Base-by-base conservation (phyloP, 2,888 invertebrate genomes). In the Theodoxus fluviatilis region DNA sequence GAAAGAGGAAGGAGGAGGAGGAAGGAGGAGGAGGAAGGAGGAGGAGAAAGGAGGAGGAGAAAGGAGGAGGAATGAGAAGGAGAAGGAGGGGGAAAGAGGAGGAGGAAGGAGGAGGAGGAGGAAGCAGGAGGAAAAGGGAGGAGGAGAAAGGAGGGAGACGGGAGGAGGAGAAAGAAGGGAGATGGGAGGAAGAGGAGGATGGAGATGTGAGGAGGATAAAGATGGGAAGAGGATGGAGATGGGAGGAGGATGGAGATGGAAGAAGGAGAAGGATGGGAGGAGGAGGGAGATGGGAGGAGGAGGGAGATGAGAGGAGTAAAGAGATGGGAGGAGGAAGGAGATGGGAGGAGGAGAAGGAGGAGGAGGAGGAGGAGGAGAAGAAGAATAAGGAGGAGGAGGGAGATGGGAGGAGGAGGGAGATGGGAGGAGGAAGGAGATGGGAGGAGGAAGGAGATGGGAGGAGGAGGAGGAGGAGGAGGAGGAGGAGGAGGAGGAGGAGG, bases 401-500 rank as follows among this genome's bases (percentile, higher is more conserved):
- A 22, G 37, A 28, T 38, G 68, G 40, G 35, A 52, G 49, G 38
- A 38, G 28, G 52, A 33, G 31, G 28, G 37, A 37, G 37, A 37
- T 38, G 40, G 37, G 31, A 49, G 28, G 31, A 37, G 37, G 35
- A 59, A 38, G 38, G 18, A 59, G 25, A 55, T 31, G 33, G 28
- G 33, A 22, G 35, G 52, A 52, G 28, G 22, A n/a, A 35, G 37
- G 37, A 22, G 25, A 55, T 4, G n/a, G 35, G 28, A n/a, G 22
- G 22, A 22, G 31, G 28, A 61, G 18, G 40, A 40, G 31, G 43
- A 68, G 28, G 35, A 31, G 22, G 31, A 61, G 35, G 38, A 68
- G 59, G 40, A 38, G 38, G 28, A 61, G 59, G 40, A 31, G 38
- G 55, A 68, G 59, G 40, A n/a, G 38, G 55, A 68, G 40, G 40